These are phyloP conservation scores for Galeruca laticollis DNA, from an alignment of 2,888 invertebrate species.

Conservation along the genomic window DNA sequence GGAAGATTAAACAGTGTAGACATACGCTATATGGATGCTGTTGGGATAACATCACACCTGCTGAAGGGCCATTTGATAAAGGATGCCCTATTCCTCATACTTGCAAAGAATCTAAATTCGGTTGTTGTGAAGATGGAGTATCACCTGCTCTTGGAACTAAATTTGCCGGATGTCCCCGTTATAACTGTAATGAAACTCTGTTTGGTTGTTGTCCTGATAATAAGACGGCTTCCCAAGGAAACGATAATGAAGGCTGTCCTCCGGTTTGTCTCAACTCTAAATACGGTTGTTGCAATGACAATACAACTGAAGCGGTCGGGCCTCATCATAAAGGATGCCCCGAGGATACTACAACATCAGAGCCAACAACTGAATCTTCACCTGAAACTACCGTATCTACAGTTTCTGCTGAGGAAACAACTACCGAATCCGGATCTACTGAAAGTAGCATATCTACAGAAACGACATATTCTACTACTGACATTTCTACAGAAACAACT, in stretches of 20 bases:
- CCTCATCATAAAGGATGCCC: constrained; percentile 59
- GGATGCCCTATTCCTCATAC: constrained; percentile 82
- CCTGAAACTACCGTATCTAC: constrained; percentile 71
- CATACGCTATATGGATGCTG: constrained; percentile 85
- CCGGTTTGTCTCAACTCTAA: constrained; percentile 72
- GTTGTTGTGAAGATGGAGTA: constrained; percentile 87
- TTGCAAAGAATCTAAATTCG: constrained; percentile 80
- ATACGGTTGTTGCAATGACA: constrained; percentile 91
- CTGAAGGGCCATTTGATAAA: constrained; percentile 85
- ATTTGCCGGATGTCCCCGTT: constrained; percentile 80
- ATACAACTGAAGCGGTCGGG: constrained; percentile 74
- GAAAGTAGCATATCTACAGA: constrained; percentile 23
- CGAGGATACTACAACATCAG: constrained; percentile 49
- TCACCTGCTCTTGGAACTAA: constrained; percentile 81
- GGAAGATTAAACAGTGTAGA: constrained; percentile 73
- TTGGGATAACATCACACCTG: constrained; percentile 80
- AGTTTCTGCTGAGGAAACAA: constrained; percentile 55
- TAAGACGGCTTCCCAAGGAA: constrained; percentile 81
- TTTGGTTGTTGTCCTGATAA: constrained; percentile 91
- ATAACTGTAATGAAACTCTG: constrained; percentile 80
- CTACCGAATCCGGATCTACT: constrained; percentile 24
- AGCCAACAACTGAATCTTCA: constrained; percentile 69
- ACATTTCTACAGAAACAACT: constrained; percentile 40
- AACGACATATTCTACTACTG: constrained; percentile 33
- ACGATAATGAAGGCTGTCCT: constrained; percentile 85